These are phyloP conservation scores for Eulemur rubriventer DNA, from an alignment of 2,797 vertebrate species.

Conservation along the genomic window DNA sequence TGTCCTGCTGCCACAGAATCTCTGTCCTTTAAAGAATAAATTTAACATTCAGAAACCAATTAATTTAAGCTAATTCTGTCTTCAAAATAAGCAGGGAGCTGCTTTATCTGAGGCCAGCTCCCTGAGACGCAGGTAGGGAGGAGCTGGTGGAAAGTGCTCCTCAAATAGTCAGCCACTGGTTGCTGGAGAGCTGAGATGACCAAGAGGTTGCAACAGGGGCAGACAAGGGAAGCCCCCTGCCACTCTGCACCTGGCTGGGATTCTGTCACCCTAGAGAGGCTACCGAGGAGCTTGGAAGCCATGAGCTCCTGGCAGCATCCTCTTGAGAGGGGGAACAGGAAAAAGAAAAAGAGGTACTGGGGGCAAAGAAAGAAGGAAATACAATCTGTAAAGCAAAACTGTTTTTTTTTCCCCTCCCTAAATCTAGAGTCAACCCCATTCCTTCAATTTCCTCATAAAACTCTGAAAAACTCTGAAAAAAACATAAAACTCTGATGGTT, in stretches of 20 bases:
- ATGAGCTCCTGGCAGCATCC: not conserved
- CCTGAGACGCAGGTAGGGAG: not conserved
- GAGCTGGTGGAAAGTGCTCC: not conserved
- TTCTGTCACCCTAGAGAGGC: not conserved
- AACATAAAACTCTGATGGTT: not conserved
- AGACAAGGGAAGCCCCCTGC: not conserved
- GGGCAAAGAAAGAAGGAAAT: not conserved
- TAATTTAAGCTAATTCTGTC: not conserved
- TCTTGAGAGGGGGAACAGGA: not conserved
- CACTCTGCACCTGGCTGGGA: too few relatives aligned
- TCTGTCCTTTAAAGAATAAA: conserved; percentile 1
- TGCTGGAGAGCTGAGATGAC: not conserved
- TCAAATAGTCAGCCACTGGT: not conserved
- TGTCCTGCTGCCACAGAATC: not conserved
- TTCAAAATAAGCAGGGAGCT: not conserved
- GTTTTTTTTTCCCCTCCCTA: not conserved
- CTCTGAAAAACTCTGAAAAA: not conserved
- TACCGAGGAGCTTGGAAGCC: not conserved
- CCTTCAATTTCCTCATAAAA: not conserved
- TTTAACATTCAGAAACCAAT: not conserved
- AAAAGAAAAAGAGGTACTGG: too few relatives aligned
- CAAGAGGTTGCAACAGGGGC: not conserved
- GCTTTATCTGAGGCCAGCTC: not conserved
- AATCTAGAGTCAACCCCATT: not conserved
- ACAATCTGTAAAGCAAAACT: not conserved